phyloP scores from a whole-genome alignment of 1,140 invertebrate species.

The Drosophila asahinai region DNA sequence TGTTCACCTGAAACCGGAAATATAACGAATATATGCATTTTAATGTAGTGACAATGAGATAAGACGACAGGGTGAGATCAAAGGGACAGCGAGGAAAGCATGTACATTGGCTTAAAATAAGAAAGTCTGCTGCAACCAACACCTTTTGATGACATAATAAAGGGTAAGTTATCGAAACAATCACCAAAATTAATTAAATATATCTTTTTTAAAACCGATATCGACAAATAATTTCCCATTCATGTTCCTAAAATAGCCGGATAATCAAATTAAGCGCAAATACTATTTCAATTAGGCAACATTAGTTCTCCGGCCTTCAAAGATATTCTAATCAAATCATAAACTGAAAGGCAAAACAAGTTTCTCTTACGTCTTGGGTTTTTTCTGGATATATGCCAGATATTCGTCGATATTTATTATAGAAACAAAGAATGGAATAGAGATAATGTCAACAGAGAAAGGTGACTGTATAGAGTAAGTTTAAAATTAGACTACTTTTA shows the following conservation, averaged over 20 bases:
- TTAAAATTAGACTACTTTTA: constrained; percentile 59
- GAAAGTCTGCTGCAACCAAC: constrained; percentile 1
- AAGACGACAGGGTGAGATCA: constrained; percentile 18
- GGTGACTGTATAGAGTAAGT: constrained; percentile 37
- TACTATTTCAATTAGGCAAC: constrained; percentile 24
- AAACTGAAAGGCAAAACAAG: constrained; percentile 46
- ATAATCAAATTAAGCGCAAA: constrained; percentile 9
- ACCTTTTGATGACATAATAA: constrained; percentile 4
- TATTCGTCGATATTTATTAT: constrained; percentile 41
- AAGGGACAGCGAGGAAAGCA: constrained; percentile 10
- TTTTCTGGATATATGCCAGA: constrained; percentile 54
- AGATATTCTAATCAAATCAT: constrained; percentile 37
- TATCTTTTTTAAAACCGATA: not conserved
- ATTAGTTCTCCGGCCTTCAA: constrained; percentile 23
- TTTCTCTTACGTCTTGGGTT: constrained; percentile 25
- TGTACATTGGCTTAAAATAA: not conserved
- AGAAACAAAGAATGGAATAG: constrained; percentile 23
- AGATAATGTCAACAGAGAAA: constrained; percentile 30
- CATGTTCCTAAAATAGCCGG: constrained; percentile 19
- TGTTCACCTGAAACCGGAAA: constrained; percentile 62
- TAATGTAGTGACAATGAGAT: constrained; percentile 50
- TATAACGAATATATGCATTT: constrained; percentile 58
- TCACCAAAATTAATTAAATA: constrained; percentile 13
- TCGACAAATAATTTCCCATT: constrained; percentile 1
- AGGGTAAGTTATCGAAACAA: constrained; percentile 9